These are phyloP conservation scores for Turdus rufiventris DNA, from an alignment of 2,113 vertebrate genomes.

Conservation along the genomic window DNA sequence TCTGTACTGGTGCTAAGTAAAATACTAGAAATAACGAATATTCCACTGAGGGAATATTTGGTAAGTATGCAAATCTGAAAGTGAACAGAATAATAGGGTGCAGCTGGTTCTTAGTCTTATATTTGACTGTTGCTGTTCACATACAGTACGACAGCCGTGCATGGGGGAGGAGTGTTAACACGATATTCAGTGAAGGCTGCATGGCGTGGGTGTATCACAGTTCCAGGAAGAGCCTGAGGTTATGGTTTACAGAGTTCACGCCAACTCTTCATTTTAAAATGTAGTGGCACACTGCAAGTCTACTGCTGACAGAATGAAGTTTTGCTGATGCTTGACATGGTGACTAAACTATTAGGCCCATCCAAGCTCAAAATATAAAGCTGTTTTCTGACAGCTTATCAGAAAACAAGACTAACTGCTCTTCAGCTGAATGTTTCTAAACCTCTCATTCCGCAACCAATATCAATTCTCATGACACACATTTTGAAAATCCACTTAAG, in stretches of 20 bases:
- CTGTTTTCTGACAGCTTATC: constrained; percentile 63
- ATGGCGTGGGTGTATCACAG: constrained; percentile 62
- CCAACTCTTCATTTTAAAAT: constrained; percentile 59
- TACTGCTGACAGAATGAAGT: constrained; percentile 61
- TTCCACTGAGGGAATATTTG: constrained; percentile 13
- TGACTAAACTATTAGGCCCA: constrained; percentile 59
- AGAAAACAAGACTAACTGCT: constrained; percentile 61
- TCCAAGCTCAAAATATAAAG: constrained; percentile 60
- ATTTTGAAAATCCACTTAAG: constrained; percentile 12
- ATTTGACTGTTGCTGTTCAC: constrained; percentile 63
- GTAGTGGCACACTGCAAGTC: constrained; percentile 37
- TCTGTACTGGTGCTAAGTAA: background rate
- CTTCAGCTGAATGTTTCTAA: constrained; percentile 50
- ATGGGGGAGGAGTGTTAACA: constrained; percentile 60
- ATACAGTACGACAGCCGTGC: constrained; percentile 58
- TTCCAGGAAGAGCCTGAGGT: constrained; percentile 68
- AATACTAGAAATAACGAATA: constrained; percentile 23
- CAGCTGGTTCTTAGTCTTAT: constrained; percentile 59
- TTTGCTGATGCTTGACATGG: constrained; percentile 61
- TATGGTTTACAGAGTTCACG: constrained; percentile 62
- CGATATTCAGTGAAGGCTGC: constrained; percentile 63
- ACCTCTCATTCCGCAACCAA: background rate
- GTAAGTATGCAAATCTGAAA: constrained; percentile 54
- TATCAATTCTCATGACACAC: constrained; percentile 22
- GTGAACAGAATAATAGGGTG: constrained; percentile 56